Percentiles rank a stretch among this genome's conserved stretches.
Evolutionary conservation across 2,888 invertebrate species (phyloP).

Genomic region (Calameuta pallipes): DNA sequence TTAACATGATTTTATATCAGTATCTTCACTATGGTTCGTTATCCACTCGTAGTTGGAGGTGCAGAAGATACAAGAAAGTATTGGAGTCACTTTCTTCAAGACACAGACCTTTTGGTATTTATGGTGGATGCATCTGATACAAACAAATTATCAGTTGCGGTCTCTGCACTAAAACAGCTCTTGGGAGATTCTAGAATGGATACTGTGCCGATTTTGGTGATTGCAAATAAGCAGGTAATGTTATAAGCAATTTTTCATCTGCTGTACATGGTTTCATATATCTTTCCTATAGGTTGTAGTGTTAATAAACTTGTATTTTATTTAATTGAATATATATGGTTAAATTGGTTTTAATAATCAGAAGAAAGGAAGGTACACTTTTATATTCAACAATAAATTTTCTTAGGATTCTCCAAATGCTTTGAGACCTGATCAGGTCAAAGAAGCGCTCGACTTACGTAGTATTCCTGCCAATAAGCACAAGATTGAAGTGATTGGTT

Average conservation of each 20-base stretch:
- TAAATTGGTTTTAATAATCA: constrained; percentile 1
- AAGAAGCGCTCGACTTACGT: constrained; percentile 59
- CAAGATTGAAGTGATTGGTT: constrained; percentile 59
- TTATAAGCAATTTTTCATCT: neutral
- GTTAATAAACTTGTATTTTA: neutral
- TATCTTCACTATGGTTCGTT: neutral
- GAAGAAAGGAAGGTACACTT: neutral
- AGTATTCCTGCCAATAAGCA: constrained; percentile 62
- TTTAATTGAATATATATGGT: neutral
- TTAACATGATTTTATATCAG: neutral
- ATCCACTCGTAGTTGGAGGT: constrained; percentile 56
- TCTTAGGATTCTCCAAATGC: constrained; percentile 57
- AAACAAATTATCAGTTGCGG: constrained; percentile 55
- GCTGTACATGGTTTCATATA: neutral
- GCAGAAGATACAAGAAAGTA: constrained; percentile 55
- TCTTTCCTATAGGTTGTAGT: neutral
- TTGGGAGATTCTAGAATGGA: constrained; percentile 62
- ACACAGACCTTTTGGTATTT: constrained; percentile 64
- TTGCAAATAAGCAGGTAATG: constrained; percentile 64
- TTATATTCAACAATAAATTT: neutral
- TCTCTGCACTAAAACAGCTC: constrained; percentile 58
- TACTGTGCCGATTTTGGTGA: constrained; percentile 60
- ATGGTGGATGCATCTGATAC: constrained; percentile 63
- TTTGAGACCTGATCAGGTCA: constrained; percentile 55
- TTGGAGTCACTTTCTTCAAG: constrained; percentile 63